Percentiles rank a stretch among this genome's conserved stretches.
Evolutionary conservation across 1,140 invertebrate genomes (phyloP).

Genomic region (Pseudomyrmex concolor): DNA sequence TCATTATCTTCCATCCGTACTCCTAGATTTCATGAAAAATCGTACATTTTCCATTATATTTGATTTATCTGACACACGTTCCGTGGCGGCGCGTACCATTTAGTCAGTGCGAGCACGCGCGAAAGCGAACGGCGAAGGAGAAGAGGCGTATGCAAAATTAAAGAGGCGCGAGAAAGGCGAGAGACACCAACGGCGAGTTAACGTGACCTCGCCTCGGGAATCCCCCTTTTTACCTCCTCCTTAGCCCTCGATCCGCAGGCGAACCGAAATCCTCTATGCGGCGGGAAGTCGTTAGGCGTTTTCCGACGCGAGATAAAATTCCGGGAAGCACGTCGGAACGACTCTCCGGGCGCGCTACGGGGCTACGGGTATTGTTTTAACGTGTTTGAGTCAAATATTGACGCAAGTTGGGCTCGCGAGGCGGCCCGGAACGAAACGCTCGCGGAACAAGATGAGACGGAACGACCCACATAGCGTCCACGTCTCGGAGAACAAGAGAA

Average conservation of each 20-base stretch:
- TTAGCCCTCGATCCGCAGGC: conserved; percentile 56
- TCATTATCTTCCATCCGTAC: neutral
- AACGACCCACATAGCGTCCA: conserved; percentile 75
- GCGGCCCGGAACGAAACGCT: conserved; percentile 72
- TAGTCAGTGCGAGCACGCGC: neutral
- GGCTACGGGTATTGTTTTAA: conserved; percentile 85
- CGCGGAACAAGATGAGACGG: conserved; percentile 61
- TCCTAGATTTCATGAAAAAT: neutral
- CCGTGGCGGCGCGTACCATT: conserved; percentile 60
- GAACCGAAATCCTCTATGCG: conserved; percentile 73
- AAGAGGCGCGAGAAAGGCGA: neutral
- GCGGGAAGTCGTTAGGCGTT: conserved; percentile 82
- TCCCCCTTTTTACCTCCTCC: neutral
- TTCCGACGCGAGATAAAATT: conserved; percentile 84
- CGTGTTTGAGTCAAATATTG: conserved; percentile 86
- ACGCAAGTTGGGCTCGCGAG: conserved; percentile 82
- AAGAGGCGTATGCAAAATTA: neutral
- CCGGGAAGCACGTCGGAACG: conserved; percentile 82
- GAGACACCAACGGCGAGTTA: neutral
- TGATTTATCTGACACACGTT: conserved; percentile 23
- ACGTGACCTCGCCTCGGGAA: conserved; percentile 55
- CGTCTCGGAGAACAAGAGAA: conserved; percentile 50
- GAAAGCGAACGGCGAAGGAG: too few relatives aligned
- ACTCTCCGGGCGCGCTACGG: conserved; percentile 77
- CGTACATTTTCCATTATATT: neutral